Conservation (phyloP, 2,113 vertebrate species). For the Centropus unirufus region DNA sequence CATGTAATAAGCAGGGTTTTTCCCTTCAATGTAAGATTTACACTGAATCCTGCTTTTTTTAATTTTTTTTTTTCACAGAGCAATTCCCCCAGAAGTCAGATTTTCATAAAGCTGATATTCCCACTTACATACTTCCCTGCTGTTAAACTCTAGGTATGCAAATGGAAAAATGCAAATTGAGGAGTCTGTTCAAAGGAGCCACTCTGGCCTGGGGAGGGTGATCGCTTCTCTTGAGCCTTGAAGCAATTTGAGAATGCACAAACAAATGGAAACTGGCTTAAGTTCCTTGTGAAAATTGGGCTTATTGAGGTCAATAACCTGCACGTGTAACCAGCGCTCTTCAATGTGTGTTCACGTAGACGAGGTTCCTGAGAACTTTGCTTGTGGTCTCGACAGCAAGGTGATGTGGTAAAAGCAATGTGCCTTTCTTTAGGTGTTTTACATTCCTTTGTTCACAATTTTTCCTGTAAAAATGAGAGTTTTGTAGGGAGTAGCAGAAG, state of each 20-base stretch:
- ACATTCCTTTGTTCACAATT: background rate
- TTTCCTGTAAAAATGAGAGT: background rate
- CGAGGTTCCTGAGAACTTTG: background rate
- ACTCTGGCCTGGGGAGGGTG: background rate
- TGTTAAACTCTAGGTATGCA: background rate
- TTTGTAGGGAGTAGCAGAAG: background rate
- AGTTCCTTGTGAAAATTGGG: background rate
- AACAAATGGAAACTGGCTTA: background rate
- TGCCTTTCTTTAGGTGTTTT: background rate
- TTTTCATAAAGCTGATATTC: background rate
- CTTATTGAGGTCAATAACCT: background rate
- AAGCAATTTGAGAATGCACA: background rate
- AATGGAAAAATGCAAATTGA: background rate
- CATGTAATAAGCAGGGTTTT: background rate
- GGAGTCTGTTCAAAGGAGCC: background rate
- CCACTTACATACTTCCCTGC: background rate
- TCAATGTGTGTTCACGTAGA: background rate
- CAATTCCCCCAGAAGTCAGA: background rate
- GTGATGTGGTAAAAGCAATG: accelerated
- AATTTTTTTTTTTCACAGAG: background rate
- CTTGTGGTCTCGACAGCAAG: background rate
- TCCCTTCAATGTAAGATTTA: background rate
- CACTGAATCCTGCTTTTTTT: background rate
- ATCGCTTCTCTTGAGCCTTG: background rate
- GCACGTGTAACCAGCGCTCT: accelerated